Percentiles rank a stretch among this genome's conserved stretches.
phyloP scores from a whole-genome alignment of 2,888 invertebrate species.

The Oscheius sp. region DNA sequence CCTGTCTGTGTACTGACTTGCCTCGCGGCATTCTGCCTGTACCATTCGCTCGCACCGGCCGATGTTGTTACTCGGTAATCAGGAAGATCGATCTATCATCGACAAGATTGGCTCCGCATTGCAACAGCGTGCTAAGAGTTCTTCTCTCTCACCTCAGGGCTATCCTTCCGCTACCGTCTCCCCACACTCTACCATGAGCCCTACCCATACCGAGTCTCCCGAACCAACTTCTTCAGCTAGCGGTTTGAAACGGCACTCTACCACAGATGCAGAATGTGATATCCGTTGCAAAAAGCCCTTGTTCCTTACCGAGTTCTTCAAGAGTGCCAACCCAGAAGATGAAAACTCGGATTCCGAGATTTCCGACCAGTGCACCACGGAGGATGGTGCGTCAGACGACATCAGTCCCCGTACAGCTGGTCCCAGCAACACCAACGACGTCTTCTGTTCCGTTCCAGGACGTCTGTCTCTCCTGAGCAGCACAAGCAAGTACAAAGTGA shows the following conservation, averaged over 20 bases:
- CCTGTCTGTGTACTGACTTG: slow-evolving; percentile 32
- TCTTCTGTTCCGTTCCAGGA: slow-evolving; percentile 97
- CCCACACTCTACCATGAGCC: slow-evolving; percentile 24
- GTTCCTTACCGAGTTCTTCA: slow-evolving; percentile 24
- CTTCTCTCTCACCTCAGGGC: slow-evolving; percentile 27
- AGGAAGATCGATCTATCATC: slow-evolving; percentile 38
- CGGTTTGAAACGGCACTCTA: slow-evolving; percentile 20
- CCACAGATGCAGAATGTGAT: slow-evolving; percentile 10
- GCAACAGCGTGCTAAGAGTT: slow-evolving; percentile 32
- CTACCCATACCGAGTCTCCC: slow-evolving; percentile 33
- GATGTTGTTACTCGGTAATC: slow-evolving; percentile 39
- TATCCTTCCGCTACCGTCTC: slow-evolving; percentile 27
- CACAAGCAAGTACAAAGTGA: slow-evolving; percentile 99
- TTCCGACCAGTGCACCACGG: slow-evolving; percentile 32
- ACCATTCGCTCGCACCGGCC: slow-evolving; percentile 32
- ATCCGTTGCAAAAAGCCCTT: slow-evolving; percentile 29
- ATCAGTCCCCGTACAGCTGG: slow-evolving; percentile 28
- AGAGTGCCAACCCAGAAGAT: slow-evolving; percentile 13
- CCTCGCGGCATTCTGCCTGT: slow-evolving; percentile 38
- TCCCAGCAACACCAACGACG: slow-evolving; percentile 76
- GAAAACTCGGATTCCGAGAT: slow-evolving; percentile 30
- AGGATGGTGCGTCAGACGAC: slow-evolving; percentile 30
- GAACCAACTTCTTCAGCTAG: neutral
- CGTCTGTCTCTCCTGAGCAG: slow-evolving; percentile 93
- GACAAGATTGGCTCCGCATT: slow-evolving; percentile 38